A percentile compares a stretch with the other conserved stretches of the same genome.
phyloP scores from a whole-genome alignment of 2,797 vertebrate species.

The Premnoplex brunnescens region DNA sequence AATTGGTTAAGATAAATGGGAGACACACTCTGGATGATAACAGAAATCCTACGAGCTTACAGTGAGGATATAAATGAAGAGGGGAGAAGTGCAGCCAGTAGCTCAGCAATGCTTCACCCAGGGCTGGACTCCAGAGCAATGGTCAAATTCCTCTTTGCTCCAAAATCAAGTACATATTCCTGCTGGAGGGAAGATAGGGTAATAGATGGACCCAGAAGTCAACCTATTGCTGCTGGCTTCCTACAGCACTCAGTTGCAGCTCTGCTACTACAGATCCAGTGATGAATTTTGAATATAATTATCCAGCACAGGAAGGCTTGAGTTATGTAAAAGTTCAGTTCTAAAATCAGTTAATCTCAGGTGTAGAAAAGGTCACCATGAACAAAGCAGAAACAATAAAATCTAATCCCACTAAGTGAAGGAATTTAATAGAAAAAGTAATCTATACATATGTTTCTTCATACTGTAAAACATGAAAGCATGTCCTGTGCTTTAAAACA shows the following conservation, averaged over 20 bases:
- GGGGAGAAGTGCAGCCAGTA: neutral
- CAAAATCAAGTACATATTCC: neutral
- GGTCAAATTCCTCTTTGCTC: neutral
- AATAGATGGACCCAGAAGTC: neutral
- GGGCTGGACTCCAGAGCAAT: neutral
- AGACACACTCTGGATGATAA: neutral
- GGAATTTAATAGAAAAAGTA: neutral
- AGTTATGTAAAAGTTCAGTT: neutral
- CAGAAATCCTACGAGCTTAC: neutral
- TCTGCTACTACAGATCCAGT: neutral
- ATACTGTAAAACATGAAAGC: neutral
- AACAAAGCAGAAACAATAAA: neutral
- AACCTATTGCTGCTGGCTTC: neutral
- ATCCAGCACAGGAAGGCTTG: neutral
- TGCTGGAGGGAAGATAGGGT: neutral
- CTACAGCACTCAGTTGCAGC: neutral
- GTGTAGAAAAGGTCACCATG: neutral
- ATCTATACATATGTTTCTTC: neutral
- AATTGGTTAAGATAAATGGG: neutral
- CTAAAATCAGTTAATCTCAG: neutral
- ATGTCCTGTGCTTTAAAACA: neutral
- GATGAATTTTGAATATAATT: neutral
- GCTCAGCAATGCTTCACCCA: neutral
- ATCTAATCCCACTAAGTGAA: neutral
- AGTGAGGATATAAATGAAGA: neutral